phyloP scores from a whole-genome alignment of 1,140 invertebrate species.

The Lepidotrigona ventralis region DNA sequence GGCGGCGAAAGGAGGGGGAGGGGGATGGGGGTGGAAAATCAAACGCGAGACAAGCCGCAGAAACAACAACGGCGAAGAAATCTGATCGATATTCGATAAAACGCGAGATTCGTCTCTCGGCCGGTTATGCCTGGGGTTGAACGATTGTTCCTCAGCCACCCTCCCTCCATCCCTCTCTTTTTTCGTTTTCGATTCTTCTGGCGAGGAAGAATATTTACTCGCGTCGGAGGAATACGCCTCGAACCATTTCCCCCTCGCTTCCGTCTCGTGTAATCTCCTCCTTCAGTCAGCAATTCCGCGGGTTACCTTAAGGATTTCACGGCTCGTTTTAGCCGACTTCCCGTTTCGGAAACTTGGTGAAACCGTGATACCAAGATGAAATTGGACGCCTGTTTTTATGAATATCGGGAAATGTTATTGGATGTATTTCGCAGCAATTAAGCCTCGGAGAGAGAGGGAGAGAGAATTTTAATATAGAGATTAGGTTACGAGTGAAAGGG shows the following conservation, averaged over 20 bases:
- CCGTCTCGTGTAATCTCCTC: conserved; percentile 3
- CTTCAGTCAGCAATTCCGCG: conserved; percentile 8
- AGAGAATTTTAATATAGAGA: background rate
- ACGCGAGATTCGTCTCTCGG: background rate
- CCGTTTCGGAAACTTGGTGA: background rate
- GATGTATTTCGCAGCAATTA: background rate
- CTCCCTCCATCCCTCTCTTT: no score
- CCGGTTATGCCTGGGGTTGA: background rate
- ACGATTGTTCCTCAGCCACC: background rate
- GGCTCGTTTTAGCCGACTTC: background rate
- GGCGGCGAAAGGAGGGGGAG: background rate
- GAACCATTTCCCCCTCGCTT: background rate
- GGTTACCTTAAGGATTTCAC: background rate
- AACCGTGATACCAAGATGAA: background rate
- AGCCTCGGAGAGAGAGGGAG: background rate
- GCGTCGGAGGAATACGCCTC: conserved; percentile 8
- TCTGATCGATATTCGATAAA: conserved; percentile 21
- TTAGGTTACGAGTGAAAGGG: background rate
- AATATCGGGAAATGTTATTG: background rate
- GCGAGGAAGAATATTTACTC: conserved; percentile 10
- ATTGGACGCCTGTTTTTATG: background rate
- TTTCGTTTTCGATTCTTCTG: background rate
- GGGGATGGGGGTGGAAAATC: background rate
- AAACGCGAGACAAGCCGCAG: background rate
- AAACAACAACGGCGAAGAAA: conserved; percentile 4